These are phyloP conservation scores for Eumacrocentrus americanus DNA, from an alignment of 2,888 invertebrate species.

Conservation along the genomic window DNA sequence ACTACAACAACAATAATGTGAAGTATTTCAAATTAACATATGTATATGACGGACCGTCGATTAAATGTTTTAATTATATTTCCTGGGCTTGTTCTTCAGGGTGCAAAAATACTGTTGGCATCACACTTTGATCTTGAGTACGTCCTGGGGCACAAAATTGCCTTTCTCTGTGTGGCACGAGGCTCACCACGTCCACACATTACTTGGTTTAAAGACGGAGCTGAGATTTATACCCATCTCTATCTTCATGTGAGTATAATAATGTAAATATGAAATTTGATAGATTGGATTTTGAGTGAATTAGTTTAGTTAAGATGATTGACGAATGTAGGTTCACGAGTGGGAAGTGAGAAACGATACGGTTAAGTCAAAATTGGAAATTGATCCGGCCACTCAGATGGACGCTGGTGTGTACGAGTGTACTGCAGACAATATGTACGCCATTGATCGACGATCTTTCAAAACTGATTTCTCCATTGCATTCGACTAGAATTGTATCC, in stretches of 20 bases:
- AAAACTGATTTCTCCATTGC: constrained; percentile 92
- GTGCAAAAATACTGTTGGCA: constrained; percentile 85
- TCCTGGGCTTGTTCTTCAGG: constrained; percentile 66
- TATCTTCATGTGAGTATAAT: constrained; percentile 78
- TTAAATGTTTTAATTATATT: constrained; percentile 5
- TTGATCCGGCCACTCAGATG: constrained; percentile 95
- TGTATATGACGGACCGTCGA: too few relatives aligned
- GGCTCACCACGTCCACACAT: constrained; percentile 90
- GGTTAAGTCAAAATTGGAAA: constrained; percentile 91
- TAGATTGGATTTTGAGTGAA: not conserved
- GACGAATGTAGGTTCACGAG: constrained; percentile 76
- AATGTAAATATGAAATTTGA: too few relatives aligned
- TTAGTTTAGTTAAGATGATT: not conserved
- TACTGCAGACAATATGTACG: constrained; percentile 92
- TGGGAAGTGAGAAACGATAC: constrained; percentile 83
- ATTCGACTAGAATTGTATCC: constrained; percentile 70
- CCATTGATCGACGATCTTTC: constrained; percentile 87
- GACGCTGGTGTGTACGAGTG: constrained; percentile 95
- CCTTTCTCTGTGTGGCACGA: constrained; percentile 88
- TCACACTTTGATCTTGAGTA: constrained; percentile 95
- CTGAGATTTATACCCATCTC: constrained; percentile 88
- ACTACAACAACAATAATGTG: constrained; percentile 88
- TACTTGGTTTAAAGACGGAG: constrained; percentile 95
- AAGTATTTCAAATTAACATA: constrained; percentile 61
- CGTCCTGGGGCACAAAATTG: constrained; percentile 91